These are phyloP conservation scores for Triops longicaudatus DNA, from an alignment of 1,140 invertebrate species.

Conservation along the genomic window DNA sequence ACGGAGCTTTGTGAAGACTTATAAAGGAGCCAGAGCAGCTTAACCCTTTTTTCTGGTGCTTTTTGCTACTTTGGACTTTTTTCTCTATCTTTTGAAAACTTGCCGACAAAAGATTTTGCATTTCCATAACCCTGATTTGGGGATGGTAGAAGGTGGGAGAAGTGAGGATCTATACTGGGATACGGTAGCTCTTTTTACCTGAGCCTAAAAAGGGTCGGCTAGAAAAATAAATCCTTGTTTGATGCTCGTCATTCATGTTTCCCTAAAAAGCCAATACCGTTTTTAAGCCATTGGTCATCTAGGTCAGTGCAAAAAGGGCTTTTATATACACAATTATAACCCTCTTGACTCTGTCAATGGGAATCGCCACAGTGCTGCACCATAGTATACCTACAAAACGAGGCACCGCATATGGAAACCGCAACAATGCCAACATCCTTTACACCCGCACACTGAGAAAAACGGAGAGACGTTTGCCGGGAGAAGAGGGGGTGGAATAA, in stretches of 20 bases:
- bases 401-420: slow-evolving; percentile 2
- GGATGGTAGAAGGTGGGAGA: not conserved
- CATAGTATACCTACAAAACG: no score
- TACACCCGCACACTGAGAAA: not conserved
- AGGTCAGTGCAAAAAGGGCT: not conserved
- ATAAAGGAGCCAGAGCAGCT: no score
- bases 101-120: not conserved
- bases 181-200: not conserved
- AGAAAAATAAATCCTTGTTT: not conserved
- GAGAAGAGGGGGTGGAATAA: not conserved
- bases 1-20: no score
- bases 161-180: not conserved
- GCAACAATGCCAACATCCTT: slow-evolving; percentile 5
- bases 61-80: not conserved
- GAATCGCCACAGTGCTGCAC: no score
- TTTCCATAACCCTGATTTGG: not conserved
- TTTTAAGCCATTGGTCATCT: slow-evolving; percentile 12
- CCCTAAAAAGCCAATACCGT: not conserved
- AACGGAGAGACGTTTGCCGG: not conserved
- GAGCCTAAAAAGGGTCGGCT: not conserved
- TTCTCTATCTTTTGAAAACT: not conserved
- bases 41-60: not conserved
- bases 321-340: not conserved
- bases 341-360: not conserved
- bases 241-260: not conserved